Evolutionary conservation across 2,888 invertebrate species (phyloP).

Genomic region (Poecilus cupreus): DNA sequence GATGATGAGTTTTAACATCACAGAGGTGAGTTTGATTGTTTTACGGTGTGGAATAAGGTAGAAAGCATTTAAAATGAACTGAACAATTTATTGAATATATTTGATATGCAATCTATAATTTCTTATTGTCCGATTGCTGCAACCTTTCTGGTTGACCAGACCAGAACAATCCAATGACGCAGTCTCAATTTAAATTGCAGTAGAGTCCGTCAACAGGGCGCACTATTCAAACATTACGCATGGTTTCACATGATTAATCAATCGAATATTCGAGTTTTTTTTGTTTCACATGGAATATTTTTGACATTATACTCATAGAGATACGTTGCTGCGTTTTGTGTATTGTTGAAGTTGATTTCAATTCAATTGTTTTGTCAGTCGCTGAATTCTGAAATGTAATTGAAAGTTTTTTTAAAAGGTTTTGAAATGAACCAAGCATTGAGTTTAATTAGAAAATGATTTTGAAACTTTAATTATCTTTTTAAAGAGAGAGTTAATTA

Average conservation of each 20-base stretch:
- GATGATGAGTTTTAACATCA: too few species aligned
- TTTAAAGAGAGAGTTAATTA: neutral
- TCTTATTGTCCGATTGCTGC: slow-evolving; percentile 28
- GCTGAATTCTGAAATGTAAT: slow-evolving; percentile 12
- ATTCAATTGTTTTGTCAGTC: slow-evolving; percentile 5
- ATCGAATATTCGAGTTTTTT: slow-evolving; percentile 48
- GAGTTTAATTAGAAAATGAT: neutral
- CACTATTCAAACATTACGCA: slow-evolving; percentile 41
- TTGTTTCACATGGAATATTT: slow-evolving; percentile 30
- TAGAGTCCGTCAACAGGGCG: slow-evolving; percentile 12
- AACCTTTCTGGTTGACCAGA: slow-evolving; percentile 9
- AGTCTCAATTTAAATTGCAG: slow-evolving; percentile 27
- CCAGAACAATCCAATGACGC: slow-evolving; percentile 5
- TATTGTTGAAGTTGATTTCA: slow-evolving; percentile 22
- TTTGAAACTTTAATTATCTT: neutral
- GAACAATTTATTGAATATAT: too few species aligned
- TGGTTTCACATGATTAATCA: slow-evolving; percentile 46
- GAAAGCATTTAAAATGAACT: too few species aligned
- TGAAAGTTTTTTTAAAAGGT: slow-evolving; percentile 10
- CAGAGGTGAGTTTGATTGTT: too few species aligned
- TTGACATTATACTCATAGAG: slow-evolving; percentile 12
- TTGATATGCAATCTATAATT: neutral
- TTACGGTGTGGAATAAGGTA: too few species aligned
- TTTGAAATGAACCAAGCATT: neutral
- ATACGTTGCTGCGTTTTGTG: neutral